Evolutionary conservation across 2,888 invertebrate genomes (phyloP), one percentile per base, ranked within the genome.

Genomic region (Cephus rjabovi): DNA sequence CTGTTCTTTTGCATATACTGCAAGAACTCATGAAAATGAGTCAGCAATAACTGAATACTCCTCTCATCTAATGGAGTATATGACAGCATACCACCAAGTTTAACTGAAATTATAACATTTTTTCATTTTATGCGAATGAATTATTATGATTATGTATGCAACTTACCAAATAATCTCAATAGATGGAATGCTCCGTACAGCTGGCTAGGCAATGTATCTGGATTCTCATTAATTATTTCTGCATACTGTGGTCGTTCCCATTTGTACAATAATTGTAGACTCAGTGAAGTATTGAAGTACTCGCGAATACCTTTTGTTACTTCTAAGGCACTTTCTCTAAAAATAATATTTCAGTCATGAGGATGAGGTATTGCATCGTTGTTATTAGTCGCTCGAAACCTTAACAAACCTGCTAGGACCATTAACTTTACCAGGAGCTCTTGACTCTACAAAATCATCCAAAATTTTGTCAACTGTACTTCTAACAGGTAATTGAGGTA

Each of bases 221-320:
- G 95, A 92, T 96, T 94, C 80, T 96, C 95, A 86, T 95, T 94
- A 78, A 96, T 92, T 76, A 97, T 94, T 87, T 98, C 97, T 75
- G 96, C 95, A 92, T 97, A 98, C 88, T 98, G 98, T 0, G 97
- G 96, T 77, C 98, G 93, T 92, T 98, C 98, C 92, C 97, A 98
- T 91, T 98, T 98, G 91, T 99, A 99, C 11, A 99, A 93, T 11
- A 99, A 93, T 89, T 98, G 98, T 3, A 97, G 96, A 3, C 98
- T 98, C 15, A 99, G 92, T 92, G 98, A 97, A 0, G 96, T 96
- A 91, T 98, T 98, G 90, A 99, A 99, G 90, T 99, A 99, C 89
- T 98, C 98, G 84, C 96, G 95, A 69, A 99, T 95, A 0, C 98
- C 97, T 86, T 93, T 92, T 3, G 92, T 92, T 74, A 90, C 84